Base-by-base conservation (phyloP, 2,888 invertebrate species). In the Romanomermis culicivorax region DNA sequence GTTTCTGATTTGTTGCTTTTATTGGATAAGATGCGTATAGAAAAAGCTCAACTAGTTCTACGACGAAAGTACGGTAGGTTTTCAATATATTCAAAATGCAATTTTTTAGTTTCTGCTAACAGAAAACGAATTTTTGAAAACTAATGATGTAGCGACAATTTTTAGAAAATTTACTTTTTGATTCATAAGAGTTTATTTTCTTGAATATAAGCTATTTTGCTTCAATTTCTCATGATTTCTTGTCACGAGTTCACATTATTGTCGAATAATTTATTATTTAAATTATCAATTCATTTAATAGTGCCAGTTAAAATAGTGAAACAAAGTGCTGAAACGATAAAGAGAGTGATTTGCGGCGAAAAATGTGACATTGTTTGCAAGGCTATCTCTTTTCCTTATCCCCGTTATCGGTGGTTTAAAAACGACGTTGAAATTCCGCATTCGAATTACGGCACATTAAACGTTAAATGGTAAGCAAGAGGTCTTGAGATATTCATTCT, bases 301-400 rank as follows among this genome's bases (percentile, higher is more conserved):
- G 52, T 47, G 11, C 52, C 52, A 42, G 42, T 52, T 4, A 52
- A 29, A 24, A 42, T 52, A 4, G 47, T 45, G 7, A 23, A 45
- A 17, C 47, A 11, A 52, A 47, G 23, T 29, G 3, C 45, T 4
- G 11, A 4, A 7, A 24, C 20, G n/a, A n/a, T n/a, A n/a, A n/a
- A n/a, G n/a, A 26, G 25, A n/a, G 48, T 45, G 50, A 17, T 4
- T 23, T 26, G 24, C 27, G 53, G 45, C 51, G 3, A 3, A 7
- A 17, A 42, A 3, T 2, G 4, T 25, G 7, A 26, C 11, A 24
- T 53, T 2, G 2, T 23, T n/a, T 68, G 70, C 20, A 61, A 64
- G 52, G 71, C 70, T 1, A 63, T 60, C 27, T 70, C 69, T 1
- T 67, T 70, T 47, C 71, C 71, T 1, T 66, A 64, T 51, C 70